These are phyloP conservation scores for Actinopyga echinites DNA, from an alignment of 53 echinoderm and acorn worm species.

Conservation along the genomic window DNA sequence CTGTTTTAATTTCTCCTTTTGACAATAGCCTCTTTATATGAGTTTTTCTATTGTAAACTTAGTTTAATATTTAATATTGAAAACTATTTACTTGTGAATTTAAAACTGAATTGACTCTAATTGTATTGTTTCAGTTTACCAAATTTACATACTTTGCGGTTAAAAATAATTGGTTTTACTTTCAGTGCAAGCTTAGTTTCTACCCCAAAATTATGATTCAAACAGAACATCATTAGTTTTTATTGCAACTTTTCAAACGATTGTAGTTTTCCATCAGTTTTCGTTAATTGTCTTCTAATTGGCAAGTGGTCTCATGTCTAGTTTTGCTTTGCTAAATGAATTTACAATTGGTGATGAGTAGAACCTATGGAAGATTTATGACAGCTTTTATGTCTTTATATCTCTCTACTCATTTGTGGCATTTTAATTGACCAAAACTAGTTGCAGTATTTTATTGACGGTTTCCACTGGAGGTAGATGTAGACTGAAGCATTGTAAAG, in stretches of 20 bases:
- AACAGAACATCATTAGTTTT: not conserved
- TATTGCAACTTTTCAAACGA: slow-evolving; percentile 20
- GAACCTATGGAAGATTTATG: slow-evolving; percentile 22
- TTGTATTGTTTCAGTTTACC: slow-evolving; percentile 11
- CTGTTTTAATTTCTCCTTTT: slow-evolving; percentile 28
- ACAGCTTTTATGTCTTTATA: not conserved
- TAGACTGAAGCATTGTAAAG: too few species aligned
- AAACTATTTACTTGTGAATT: slow-evolving; percentile 16
- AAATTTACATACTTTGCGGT: slow-evolving; percentile 23
- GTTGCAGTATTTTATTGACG: too few species aligned
- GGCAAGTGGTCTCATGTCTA: slow-evolving; percentile 26
- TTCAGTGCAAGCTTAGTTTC: not conserved
- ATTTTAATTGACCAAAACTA: too few species aligned
- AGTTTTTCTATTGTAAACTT: slow-evolving; percentile 1
- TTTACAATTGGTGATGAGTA: slow-evolving; percentile 18
- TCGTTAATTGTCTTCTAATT: slow-evolving; percentile 33
- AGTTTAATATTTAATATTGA: slow-evolving; percentile 38
- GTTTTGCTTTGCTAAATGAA: slow-evolving; percentile 17
- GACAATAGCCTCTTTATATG: slow-evolving; percentile 10
- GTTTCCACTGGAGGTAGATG: too few species aligned
- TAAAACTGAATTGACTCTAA: slow-evolving; percentile 6
- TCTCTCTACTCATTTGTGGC: too few species aligned
- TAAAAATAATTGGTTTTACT: slow-evolving; percentile 37
- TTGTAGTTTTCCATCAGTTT: slow-evolving; percentile 14
- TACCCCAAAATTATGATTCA: too few species aligned